A percentile compares a stretch with the other conserved stretches of the same genome.
These are phyloP conservation scores for Syngnathus typhle DNA, from an alignment of 2,113 vertebrate genomes.

Conservation along the genomic window DNA sequence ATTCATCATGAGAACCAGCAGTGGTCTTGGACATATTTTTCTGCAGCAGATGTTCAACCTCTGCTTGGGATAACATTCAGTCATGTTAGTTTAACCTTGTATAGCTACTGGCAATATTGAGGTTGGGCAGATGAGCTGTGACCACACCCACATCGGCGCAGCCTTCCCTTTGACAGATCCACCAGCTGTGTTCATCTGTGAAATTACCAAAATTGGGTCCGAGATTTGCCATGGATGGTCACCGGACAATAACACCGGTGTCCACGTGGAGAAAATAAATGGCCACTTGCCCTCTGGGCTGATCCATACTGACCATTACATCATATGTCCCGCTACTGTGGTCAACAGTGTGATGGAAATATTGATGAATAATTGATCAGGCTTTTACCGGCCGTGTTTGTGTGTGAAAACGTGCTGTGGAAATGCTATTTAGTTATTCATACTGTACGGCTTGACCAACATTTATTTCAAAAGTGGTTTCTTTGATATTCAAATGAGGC, in stretches of 20 bases:
- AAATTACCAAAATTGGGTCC: no score
- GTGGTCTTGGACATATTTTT: conserved; percentile 23
- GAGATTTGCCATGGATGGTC: not conserved
- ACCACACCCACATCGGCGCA: no score
- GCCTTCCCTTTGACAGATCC: no score
- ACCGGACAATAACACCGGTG: not conserved
- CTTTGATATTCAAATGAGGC: conserved; percentile 12
- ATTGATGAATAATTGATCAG: conserved; percentile 62
- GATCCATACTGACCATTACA: conserved; percentile 4
- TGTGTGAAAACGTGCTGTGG: conserved; percentile 6
- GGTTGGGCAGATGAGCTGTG: not conserved
- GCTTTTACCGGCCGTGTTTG: conserved; percentile 47
- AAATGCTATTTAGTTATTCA: conserved; percentile 1
- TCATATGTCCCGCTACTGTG: conserved; percentile 10
- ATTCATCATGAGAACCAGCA: conserved; percentile 29
- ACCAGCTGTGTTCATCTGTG: no score
- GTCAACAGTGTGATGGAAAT: conserved; percentile 47
- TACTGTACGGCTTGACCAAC: not conserved
- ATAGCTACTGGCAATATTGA: conserved; percentile 32
- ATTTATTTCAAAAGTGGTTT: not conserved
- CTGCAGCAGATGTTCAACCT: conserved; percentile 47
- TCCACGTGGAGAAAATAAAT: conserved; percentile 42
- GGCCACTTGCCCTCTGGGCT: conserved; percentile 41
- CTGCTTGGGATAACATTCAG: conserved; percentile 44
- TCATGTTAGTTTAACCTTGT: conserved; percentile 44